phyloP scores from a whole-genome alignment of 2,797 vertebrate genomes.

The Syncerus caffer region DNA sequence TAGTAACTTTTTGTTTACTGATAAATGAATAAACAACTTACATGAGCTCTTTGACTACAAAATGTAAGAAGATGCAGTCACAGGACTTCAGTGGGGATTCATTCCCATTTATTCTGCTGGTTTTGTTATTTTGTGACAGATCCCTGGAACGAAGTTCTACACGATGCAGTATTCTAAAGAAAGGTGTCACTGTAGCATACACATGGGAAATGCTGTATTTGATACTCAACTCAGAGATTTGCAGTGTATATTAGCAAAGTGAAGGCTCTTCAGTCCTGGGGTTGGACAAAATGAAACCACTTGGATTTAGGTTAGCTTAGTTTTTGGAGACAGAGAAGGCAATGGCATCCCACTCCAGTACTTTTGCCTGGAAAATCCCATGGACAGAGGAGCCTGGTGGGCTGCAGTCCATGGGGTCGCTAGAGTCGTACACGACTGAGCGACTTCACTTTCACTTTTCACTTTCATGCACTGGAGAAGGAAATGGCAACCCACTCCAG shows the following conservation, averaged over 20 bases:
- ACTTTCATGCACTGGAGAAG: too few species aligned
- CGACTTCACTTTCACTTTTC: too few species aligned
- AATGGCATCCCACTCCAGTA: too few species aligned
- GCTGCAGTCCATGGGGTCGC: too few species aligned
- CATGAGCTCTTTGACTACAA: not conserved
- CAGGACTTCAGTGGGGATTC: not conserved
- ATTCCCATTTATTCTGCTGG: not conserved
- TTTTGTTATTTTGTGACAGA: not conserved
- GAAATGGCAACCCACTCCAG: too few species aligned
- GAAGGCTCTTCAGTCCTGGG: not conserved
- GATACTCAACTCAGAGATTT: not conserved
- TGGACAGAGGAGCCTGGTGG: too few species aligned
- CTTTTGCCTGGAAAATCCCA: too few species aligned
- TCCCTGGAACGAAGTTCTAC: not conserved
- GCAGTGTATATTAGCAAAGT: not conserved
- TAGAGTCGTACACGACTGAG: too few species aligned
- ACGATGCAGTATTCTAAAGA: not conserved
- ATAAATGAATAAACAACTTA: not conserved
- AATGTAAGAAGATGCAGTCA: not conserved
- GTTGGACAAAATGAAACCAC: not conserved
- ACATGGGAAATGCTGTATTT: not conserved
- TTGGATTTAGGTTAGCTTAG: not conserved
- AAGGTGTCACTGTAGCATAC: not conserved
- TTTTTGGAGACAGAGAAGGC: too few species aligned
- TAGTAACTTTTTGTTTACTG: not conserved